These are phyloP conservation scores for Oeneis ivallda DNA, from an alignment of 2,888 invertebrate genomes.

Conservation along the genomic window DNA sequence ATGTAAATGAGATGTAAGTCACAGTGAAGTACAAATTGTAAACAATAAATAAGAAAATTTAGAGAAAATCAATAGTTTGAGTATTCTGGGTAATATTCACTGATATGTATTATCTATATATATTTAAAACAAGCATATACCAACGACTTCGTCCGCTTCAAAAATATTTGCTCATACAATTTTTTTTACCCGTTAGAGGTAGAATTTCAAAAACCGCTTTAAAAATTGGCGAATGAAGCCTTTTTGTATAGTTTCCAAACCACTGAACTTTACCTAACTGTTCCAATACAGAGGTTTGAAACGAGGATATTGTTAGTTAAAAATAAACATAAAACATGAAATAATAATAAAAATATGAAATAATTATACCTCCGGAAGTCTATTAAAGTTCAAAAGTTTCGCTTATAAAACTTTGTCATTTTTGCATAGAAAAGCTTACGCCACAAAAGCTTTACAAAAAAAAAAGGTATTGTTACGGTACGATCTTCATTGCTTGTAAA, in stretches of 20 bases:
- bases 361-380: not conserved
- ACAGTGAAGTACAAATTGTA: not conserved
- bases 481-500: too few species aligned
- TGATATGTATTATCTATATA: too few species aligned
- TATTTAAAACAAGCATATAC: too few species aligned
- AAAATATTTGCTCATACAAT: too few species aligned
- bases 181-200: too few species aligned
- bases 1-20: not conserved
- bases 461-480: not conserved
- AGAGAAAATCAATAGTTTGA: not conserved
- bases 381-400: slow-evolving; percentile 16
- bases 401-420: not conserved
- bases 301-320: not conserved
- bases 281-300: not conserved
- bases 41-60: not conserved
- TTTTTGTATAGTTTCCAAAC: not conserved
- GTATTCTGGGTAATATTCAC: not conserved
- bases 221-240: not conserved
- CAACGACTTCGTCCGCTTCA: too few species aligned
- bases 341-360: not conserved
- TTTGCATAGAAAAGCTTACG: slow-evolving; percentile 19
- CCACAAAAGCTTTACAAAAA: slow-evolving; percentile 18
- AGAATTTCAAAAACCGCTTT: not conserved
- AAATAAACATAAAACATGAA: not conserved
- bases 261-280: not conserved